Base-by-base conservation (phyloP, 2,888 invertebrate genomes). In the Microchrysa polita region DNA sequence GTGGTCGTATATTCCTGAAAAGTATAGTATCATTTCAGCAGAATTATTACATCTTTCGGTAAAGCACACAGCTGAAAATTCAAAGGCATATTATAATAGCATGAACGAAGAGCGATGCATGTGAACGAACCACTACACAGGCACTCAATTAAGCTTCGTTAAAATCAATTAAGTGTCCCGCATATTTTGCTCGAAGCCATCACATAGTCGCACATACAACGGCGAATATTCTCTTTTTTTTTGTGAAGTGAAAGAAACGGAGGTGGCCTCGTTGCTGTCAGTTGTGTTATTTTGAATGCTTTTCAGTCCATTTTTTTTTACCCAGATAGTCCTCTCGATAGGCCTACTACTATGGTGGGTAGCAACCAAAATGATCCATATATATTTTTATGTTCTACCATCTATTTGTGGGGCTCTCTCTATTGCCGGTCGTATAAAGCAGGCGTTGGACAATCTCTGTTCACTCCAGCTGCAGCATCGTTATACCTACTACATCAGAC, bases 111-210 rank as follows among this genome's bases (percentile, higher is more conserved):
- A 65, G 44, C 16, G 65, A 65, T 48, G 23, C 65, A 67, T 55
- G 55, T 53, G 67, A 67, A 55, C 71, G 71, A 78, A 82, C 83
- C 78, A 80, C 82, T 78, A 85, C 85, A 79, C 73, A 74, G 53
- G 78, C 83, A 80, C 77, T 78, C 84, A 85, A 85, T 85, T 85
- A 84, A 85, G 83, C 82, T 83, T 85, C 82, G 82, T 85, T 85
- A 85, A 85, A 82, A 84, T 83, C 84, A 85, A 85, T 85, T 85
- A 84, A 85, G 81, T 83, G 80, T 83, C 85, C 85, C 84, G 84
- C 85, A 85, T 85, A 82, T 76, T 76, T 76, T 76, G 34, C 60
- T 53, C 65, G 65, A 18, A 61, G 61, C 61, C 61, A 61, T 22
- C 9, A 20, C 53, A 23, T 34, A 34, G 60, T 60, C 22, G 23